A percentile compares a stretch with the other conserved stretches of the same genome.
Conservation (phyloP, 2,888 invertebrate species). For the Coenonympha glycerion region DNA sequence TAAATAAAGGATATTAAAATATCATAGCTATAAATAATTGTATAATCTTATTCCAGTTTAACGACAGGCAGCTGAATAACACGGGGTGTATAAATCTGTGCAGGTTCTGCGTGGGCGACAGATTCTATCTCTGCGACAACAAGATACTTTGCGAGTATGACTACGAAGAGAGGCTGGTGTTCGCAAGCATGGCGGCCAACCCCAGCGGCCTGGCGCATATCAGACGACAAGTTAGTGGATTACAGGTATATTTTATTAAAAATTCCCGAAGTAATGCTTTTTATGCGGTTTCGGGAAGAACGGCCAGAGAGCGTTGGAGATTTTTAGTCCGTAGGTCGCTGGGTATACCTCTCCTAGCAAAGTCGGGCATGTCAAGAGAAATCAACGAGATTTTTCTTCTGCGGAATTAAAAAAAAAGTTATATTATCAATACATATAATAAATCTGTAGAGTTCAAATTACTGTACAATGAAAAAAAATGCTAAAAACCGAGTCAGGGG, state of each 20-base stretch:
- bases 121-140: constrained; percentile 94
- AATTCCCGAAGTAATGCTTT: no score
- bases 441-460: no score
- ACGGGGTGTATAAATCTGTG: constrained; percentile 32
- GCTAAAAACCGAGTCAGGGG: no score
- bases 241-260: constrained; percentile 61
- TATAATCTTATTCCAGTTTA: constrained; percentile 12
- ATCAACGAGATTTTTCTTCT: no score
- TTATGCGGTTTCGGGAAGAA: no score
- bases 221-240: constrained; percentile 86
- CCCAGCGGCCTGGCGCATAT: constrained; percentile 91
- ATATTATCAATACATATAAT: no score
- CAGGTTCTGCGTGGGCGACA: constrained; percentile 96
- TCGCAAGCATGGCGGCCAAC: constrained; percentile 91
- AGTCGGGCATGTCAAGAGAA: no score
- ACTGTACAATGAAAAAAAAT: no score
- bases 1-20: constrained; percentile 6
- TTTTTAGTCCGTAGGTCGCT: no score
- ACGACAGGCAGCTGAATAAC: constrained; percentile 19
- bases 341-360: no score
- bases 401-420: no score
- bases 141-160: constrained; percentile 96
- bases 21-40: constrained; percentile 1
- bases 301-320: no score
- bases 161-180: constrained; percentile 93